Evolutionary conservation across 2,797 vertebrate genomes (phyloP), one percentile per base, ranked within the genome.

Genomic region (Anguilla marmorata): DNA sequence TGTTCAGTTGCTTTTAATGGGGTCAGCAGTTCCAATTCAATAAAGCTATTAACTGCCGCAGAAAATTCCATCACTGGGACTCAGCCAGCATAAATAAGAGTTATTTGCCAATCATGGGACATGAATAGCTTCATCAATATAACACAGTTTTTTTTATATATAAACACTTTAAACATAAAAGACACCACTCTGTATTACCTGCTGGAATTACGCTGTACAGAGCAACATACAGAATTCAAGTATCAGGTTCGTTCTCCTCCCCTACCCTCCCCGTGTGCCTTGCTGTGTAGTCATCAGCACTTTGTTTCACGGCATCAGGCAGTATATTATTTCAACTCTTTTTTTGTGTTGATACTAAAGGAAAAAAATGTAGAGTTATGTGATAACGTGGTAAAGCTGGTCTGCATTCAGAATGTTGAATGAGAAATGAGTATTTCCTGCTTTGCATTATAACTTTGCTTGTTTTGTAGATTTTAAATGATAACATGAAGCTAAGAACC

Each of bases 1-100:
- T 90, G 92, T 96, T 95, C 94, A 92, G 93, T 93, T 92, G 93
- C 89, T 93, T 95, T 94, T 91, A 95, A 95, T 93, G 91, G 89
- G 93, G 94, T 96, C 95, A 96, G 94, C 93, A 69, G 88, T 93
- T 95, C 91, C 87, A 88, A 93, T 95, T 96, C 93, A 95, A 93
- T 95, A 93, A 94, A 93, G 91, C 94, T 90, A 93, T 95, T 93
- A 94, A 92, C 91, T 69, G 54, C 86, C 91, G 83, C 91, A 89
- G 93, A 95, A 93, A 91, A 93, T 92, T 94, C 93, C 91, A 93
- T 88, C 60, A 1, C 87, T 82, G 84, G 89, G 50, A 90, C 89
- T 87, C 30, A 3, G 88, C 90, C 72, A 27, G 45, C 88, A 86
- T 91, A 88, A 88, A 88, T 8, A 54, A 82, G 79, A 91, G 86